phyloP scores from a whole-genome alignment of 1,140 invertebrate genomes.

The Colletes latitarsis region DNA sequence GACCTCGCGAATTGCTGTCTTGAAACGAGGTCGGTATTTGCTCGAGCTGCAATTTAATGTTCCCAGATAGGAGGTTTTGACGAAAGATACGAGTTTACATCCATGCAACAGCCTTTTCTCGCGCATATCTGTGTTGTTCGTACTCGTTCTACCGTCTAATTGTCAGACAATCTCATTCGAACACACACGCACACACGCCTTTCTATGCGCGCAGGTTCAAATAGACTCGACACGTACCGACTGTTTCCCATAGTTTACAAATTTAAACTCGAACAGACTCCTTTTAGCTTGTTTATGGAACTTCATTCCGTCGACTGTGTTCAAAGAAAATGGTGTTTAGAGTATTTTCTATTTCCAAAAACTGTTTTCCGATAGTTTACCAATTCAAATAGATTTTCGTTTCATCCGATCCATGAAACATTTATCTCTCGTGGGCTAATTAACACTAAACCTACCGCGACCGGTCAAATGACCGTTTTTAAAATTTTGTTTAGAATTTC shows the following conservation, averaged over 20 bases:
- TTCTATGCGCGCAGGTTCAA: background rate
- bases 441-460: too few species aligned
- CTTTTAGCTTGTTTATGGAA: background rate
- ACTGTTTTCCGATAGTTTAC: too few species aligned
- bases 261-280: background rate
- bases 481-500: too few species aligned
- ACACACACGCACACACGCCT: background rate
- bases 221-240: background rate
- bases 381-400: too few species aligned
- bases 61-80: conserved; percentile 2
- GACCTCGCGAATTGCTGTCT: background rate
- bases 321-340: background rate
- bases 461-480: too few species aligned
- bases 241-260: too few species aligned
- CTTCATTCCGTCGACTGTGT: background rate
- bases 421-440: too few species aligned
- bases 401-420: too few species aligned
- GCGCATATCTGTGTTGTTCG: conserved; percentile 70
- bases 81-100: conserved; percentile 48
- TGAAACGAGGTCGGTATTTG: background rate
- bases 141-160: conserved; percentile 61
- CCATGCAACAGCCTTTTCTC: conserved; percentile 67
- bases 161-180: conserved; percentile 68
- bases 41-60: background rate
- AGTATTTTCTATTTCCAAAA: background rate